Base-by-base conservation (phyloP, 2,113 vertebrate species). In the Pseudolaguvia tuberculata region DNA sequence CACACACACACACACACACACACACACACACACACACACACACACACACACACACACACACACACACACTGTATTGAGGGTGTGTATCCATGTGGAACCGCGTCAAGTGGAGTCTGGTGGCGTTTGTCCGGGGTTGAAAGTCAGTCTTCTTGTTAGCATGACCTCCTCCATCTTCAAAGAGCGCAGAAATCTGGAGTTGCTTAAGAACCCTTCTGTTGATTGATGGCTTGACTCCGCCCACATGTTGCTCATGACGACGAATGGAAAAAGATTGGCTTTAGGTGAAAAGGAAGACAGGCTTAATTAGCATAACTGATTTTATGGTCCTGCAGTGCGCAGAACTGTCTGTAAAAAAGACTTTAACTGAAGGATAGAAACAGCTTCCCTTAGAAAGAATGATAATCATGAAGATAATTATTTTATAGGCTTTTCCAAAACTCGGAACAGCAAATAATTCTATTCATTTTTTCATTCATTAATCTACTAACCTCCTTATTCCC, bases 61-160 rank as follows among this genome's bases (percentile, higher is more conserved):
- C 76, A 82, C 68, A 78, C 63, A 62, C 56, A 2, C 75, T 39
- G 72, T 78, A 71, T 87, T 82, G 58, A 71, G 20, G 70, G 77
- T 84, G 84, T 80, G 84, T 80, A 86, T 74, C 66, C 86, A 85
- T 84, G 86, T 84, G 86, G 79, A 89, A 82, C 73, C 50, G 70
- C 74, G 73, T 80, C 48, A 53, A 80, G 51, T 58, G 53, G 85
- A 78, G 77, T 83, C 71, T 72, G 23, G 78, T 27, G 81, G 85
- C 70, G 82, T 83, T 87, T 90, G 86, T 84, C 87, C 81, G 75
- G 53, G 52, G 75, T 85, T 83, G 78, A 79, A 85, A 86, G 84
- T 86, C 85, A 83, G 80, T 63, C 0, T 68, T 79, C 74, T 81
- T 78, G 50, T 14, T 62, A 80, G 81, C 77, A 70, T 80, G 84